A percentile compares a stretch with the other conserved stretches of the same genome.
Evolutionary conservation across 2,797 vertebrate genomes (phyloP).

Genomic region (Pseudomugil gertrudae): DNA sequence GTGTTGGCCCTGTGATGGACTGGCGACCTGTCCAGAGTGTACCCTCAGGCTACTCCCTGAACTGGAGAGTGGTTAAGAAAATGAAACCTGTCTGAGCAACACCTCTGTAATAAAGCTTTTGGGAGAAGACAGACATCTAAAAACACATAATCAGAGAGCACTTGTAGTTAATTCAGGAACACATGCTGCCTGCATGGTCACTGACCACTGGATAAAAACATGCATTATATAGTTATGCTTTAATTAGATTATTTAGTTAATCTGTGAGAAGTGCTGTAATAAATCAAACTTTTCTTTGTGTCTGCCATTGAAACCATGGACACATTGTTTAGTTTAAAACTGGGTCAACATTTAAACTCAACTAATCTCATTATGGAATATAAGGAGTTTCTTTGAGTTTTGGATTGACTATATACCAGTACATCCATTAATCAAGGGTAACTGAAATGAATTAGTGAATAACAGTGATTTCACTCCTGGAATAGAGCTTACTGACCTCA

Average conservation of each 20-base stretch:
- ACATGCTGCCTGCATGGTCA: too few species aligned
- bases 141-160: not conserved
- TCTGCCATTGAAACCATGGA: not conserved
- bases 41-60: too few species aligned
- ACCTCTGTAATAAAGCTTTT: not conserved
- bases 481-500: conserved; percentile 83
- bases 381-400: not conserved
- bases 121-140: not conserved
- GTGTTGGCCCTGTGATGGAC: too few species aligned
- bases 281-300: not conserved
- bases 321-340: not conserved
- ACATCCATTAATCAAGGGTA: not conserved
- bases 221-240: not conserved
- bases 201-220: too few species aligned
- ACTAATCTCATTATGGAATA: not conserved
- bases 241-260: not conserved
- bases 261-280: not conserved
- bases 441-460: not conserved
- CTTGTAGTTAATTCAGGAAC: not conserved
- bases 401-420: not conserved
- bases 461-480: not conserved
- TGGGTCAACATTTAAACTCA: not conserved
- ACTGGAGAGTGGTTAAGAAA: too few species aligned
- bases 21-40: too few species aligned
- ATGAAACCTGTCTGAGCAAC: not conserved